Evolutionary conservation across 2,797 vertebrate species (phyloP).

Genomic region (Tokudaia tokunoshimensis): DNA sequence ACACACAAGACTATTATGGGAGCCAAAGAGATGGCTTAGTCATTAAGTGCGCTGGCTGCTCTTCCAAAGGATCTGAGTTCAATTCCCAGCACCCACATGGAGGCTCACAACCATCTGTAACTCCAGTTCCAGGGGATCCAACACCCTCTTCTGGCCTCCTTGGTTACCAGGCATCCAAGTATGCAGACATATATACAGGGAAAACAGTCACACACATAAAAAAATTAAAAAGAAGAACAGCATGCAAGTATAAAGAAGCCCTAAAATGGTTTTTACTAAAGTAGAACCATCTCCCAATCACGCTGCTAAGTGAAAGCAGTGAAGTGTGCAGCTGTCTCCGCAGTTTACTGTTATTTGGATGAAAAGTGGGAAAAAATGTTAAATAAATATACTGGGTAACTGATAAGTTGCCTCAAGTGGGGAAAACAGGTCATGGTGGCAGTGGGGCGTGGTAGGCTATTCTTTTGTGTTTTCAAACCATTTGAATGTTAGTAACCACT

Average conservation of each 20-base stretch:
- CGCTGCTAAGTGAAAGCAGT: background rate
- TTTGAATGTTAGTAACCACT: constrained; percentile 7
- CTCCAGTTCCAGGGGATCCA: background rate
- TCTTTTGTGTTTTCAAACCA: background rate
- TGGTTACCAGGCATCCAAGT: background rate
- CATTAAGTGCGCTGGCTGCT: background rate
- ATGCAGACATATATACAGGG: background rate
- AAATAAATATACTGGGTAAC: background rate
- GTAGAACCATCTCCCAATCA: constrained; percentile 40
- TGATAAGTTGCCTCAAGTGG: background rate
- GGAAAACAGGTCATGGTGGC: background rate
- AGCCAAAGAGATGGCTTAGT: background rate
- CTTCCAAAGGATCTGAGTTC: background rate
- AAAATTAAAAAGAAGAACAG: background rate
- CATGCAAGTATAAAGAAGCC: background rate
- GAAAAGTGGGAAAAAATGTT: background rate
- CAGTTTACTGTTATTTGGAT: background rate
- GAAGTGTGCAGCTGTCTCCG: background rate
- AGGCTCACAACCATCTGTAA: background rate
- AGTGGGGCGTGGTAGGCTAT: background rate
- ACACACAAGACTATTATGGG: background rate
- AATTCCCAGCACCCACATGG: background rate
- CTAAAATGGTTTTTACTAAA: background rate
- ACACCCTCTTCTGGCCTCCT: background rate
- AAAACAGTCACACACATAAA: background rate